Evolutionary conservation across 2,888 invertebrate species (phyloP), one percentile per base, ranked within the genome.

Genomic region (Dicranocentrus wangi): DNA sequence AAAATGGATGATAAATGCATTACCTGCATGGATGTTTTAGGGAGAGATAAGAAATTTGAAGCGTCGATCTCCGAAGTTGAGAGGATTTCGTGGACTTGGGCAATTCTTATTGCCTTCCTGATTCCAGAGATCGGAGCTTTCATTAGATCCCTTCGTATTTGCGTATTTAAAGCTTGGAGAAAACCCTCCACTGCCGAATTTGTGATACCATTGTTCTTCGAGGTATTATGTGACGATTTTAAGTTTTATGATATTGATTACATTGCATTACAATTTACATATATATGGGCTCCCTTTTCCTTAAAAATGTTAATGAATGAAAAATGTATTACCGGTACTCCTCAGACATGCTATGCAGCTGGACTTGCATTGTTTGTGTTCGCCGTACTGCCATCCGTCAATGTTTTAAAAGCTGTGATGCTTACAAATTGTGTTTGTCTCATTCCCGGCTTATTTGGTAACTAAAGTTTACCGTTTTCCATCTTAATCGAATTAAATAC

Each of bases 21-120:
- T 3, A 58, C 10, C 10, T 21, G 95, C 93, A 90, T 81, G 84
- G 63, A 7, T 23, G 85, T 65, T 69, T 63, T 89, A 95, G 95
- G 94, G 90, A 93, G 95, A 88, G 95, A 95, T 90, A 95, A 94
- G 89, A 93, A 93, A 89, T 96, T 94, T 88, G 91, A 93, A 87
- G 94, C 94, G 8, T 92, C 92, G 86, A 90, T 96, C 85, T 95
- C 96, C 25, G 93, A 81, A 27, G 77, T 84, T 13, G 88, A 88
- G 77, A 81, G 86, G 73, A 85, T 88, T 10, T 87, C 86, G 13
- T 88, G 88, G 88, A 84, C 87, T 5, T 88, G 88, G 88, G 85
- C 85, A 7, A 63, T 88, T n/a, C 87, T 87, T 60, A 86, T 88
- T 63, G 84, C 83, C 1, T 87, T 87, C 66, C 77, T 87, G 17